Evolutionary conservation across 2,888 invertebrate genomes (phyloP).

Genomic region (Ecliptopera silaceata): DNA sequence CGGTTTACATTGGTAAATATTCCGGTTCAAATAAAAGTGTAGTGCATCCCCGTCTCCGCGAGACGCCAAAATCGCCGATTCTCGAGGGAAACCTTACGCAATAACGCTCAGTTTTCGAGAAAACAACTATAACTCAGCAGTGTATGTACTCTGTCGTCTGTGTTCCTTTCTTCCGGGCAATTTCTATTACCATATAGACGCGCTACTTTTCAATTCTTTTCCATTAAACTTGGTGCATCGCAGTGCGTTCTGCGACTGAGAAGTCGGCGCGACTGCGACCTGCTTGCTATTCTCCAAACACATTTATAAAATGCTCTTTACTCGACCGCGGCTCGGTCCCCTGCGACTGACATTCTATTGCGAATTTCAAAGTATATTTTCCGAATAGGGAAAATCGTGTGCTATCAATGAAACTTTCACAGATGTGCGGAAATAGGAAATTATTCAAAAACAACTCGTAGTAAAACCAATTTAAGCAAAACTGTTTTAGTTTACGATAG

Average conservation of each 20-base stretch:
- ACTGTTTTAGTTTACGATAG: conserved; percentile 23
- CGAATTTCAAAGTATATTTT: conserved; percentile 73
- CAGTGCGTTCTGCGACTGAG: conserved; percentile 67
- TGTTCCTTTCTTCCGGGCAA: conserved; percentile 81
- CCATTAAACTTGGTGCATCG: conserved; percentile 82
- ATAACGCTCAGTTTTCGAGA: conserved; percentile 79
- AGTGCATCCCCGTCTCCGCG: conserved; percentile 42
- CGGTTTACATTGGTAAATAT: conserved; percentile 63
- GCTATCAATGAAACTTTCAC: conserved; percentile 68
- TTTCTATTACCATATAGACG: conserved; percentile 83
- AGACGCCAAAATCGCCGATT: conserved; percentile 50
- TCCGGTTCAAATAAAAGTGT: conserved; percentile 62
- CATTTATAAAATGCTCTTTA: conserved; percentile 82
- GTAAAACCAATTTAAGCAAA: conserved; percentile 30
- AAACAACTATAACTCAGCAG: conserved; percentile 81
- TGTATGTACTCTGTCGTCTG: conserved; percentile 76
- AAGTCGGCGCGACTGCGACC: conserved; percentile 51
- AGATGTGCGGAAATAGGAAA: conserved; percentile 52
- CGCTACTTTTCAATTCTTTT: conserved; percentile 83
- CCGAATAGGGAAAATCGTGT: conserved; percentile 65
- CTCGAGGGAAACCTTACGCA: conserved; percentile 65
- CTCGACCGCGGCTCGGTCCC: conserved; percentile 69
- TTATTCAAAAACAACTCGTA: conserved; percentile 41
- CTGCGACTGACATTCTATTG: conserved; percentile 78
- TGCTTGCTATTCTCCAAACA: conserved; percentile 73